Base-by-base conservation (phyloP, 2,113 vertebrate genomes). In the Burhinus oedicnemus region DNA sequence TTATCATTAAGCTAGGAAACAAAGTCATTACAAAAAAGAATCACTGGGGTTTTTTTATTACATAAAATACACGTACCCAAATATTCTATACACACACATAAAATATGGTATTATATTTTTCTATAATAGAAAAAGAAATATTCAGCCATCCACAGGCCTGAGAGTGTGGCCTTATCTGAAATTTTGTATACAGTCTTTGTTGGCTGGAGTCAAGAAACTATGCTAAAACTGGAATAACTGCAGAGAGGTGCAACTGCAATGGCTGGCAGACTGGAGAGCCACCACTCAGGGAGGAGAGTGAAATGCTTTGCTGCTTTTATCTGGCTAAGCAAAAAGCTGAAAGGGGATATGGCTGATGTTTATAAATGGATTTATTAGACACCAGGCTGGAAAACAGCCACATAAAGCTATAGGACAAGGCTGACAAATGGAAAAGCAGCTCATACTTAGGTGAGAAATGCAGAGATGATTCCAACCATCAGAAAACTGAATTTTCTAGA, bases 321-420 rank as follows among this genome's bases (percentile, higher is more conserved):
- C 61, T 89, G 52, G 57, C 49, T 74, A 77, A 91, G 82, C n/a
- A 86, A 54, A 93, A 91, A 88, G 21, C 34, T 72, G 81, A 72
- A 94, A 85, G 34, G 25, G 21, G 68, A 20, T 87, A 87, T 78
- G 52, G 29, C 66, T 91, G 40, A 70, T 90, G 82, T 80, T 34
- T 92, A 69, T 71, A 94, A 95, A 91, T 55, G 42, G 61, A 90
- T 87, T 88, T 91, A 52, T 80, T 80, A 85, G 58, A 94, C 52
- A 84, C 18, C 15, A 76, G 40, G 29, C 47, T 66, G 45, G 51
- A 80, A 90, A 93, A 74, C 6, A 77, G 75, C 66, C 49, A 61
- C 72, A 49, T 65, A 61, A 87, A 90, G 25, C 66, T 66, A n/a
- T 4, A 62, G 62, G 52, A 80, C 15, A 77, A 86, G 36, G 30